phyloP scores from a whole-genome alignment of 53 echinoderm and acorn worm species.

The Henricia sp. region DNA sequence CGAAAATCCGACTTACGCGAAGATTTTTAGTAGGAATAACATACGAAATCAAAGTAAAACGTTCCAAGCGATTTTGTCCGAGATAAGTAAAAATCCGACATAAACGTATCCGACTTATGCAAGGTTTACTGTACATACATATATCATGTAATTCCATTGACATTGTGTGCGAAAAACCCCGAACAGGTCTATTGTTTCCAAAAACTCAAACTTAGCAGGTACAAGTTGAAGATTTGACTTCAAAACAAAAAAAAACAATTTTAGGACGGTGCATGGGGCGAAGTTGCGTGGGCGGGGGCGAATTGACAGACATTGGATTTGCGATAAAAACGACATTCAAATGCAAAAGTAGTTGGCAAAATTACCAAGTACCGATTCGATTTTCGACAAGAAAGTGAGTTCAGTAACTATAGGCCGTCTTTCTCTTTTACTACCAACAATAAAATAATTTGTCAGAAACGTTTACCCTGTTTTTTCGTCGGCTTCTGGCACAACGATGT shows the following conservation, averaged over 20 bases:
- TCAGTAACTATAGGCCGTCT: neutral
- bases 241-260: neutral
- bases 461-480: constrained; percentile 53
- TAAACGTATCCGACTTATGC: too few species aligned
- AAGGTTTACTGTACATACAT: neutral
- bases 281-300: neutral
- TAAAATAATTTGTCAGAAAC: neutral
- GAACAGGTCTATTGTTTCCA: neutral
- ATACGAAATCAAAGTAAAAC: too few species aligned
- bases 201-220: neutral
- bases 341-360: neutral
- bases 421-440: neutral
- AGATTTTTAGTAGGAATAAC: too few species aligned
- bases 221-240: neutral
- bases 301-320: neutral
- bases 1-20: too few species aligned
- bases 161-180: too few species aligned
- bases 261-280: neutral
- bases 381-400: too few species aligned
- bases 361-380: too few species aligned
- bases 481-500: constrained; percentile 47
- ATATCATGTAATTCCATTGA: neutral
- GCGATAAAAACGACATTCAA: neutral
- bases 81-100: too few species aligned
- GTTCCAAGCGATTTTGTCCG: too few species aligned